Evolutionary conservation across 2,888 invertebrate species (phyloP).

Genomic region (Ophion ellenae): DNA sequence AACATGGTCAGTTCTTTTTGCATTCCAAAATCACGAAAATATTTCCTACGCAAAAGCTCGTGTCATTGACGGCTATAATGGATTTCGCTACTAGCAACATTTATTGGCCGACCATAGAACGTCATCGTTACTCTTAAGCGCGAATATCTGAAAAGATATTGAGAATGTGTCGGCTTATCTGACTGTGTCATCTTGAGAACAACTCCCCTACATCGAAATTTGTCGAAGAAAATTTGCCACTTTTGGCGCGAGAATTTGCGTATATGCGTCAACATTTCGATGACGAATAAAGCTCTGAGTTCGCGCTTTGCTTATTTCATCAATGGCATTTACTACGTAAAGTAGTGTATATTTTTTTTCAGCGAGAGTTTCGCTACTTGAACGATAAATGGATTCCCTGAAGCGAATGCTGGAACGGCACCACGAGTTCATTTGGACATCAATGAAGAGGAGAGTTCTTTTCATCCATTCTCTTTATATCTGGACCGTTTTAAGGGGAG

Average conservation of each 20-base stretch:
- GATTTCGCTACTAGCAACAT: too few relatives aligned
- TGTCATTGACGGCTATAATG: too few relatives aligned
- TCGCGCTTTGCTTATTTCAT: not conserved
- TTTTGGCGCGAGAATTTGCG: not conserved
- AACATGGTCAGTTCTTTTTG: too few relatives aligned
- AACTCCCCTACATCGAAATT: too few relatives aligned
- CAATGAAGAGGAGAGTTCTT: not conserved
- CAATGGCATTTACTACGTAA: conserved; percentile 13
- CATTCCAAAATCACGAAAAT: too few relatives aligned
- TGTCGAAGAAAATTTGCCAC: too few relatives aligned
- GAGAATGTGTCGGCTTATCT: too few relatives aligned
- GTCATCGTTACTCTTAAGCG: too few relatives aligned
- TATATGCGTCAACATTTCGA: not conserved
- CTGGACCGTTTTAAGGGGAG: not conserved
- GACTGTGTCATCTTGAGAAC: too few relatives aligned
- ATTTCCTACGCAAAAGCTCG: too few relatives aligned
- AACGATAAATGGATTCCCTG: conserved; percentile 15
- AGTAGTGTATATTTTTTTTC: conserved; percentile 32
- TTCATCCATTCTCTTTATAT: not conserved
- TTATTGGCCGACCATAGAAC: too few relatives aligned
- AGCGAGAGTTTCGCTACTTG: conserved; percentile 15
- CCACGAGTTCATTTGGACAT: not conserved
- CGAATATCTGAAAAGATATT: too few relatives aligned
- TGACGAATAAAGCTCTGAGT: not conserved
- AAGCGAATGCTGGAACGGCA: not conserved